Conservation (phyloP, 2,113 vertebrate species). For the Phaetusa simplex region DNA sequence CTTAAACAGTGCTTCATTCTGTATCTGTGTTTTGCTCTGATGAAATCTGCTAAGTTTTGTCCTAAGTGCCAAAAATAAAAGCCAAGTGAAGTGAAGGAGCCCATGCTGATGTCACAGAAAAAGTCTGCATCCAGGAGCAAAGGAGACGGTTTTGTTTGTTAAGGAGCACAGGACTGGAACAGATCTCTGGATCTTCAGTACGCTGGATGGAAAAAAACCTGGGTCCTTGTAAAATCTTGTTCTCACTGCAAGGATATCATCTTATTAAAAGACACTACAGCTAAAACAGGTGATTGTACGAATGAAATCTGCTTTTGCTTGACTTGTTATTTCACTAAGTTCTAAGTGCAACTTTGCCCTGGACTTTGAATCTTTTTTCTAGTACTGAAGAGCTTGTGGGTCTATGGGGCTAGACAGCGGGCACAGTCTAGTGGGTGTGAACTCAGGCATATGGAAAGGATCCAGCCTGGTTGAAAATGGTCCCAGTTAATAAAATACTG, state of each 20-base stretch:
- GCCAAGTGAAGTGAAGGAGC: constrained; percentile 8
- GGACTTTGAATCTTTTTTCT: not conserved
- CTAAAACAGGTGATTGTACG: not conserved
- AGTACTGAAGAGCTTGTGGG: not conserved
- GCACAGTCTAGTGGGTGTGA: accelerated
- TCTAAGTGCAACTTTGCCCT: not conserved
- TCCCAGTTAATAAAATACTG: not conserved
- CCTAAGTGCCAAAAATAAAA: not conserved
- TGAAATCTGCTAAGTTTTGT: not conserved
- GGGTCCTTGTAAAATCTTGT: not conserved
- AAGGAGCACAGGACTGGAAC: not conserved
- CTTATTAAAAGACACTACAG: not conserved
- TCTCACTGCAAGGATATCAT: not conserved
- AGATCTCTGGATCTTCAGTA: not conserved
- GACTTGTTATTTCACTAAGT: not conserved
- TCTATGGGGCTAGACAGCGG: not conserved
- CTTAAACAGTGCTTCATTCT: constrained; percentile 3
- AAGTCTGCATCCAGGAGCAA: not conserved
- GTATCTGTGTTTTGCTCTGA: not conserved
- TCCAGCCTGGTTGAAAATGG: not conserved
- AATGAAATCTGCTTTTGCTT: not conserved
- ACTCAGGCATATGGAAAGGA: not conserved
- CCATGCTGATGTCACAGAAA: constrained; percentile 1
- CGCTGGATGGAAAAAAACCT: accelerated
- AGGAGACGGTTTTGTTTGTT: not conserved